Evolutionary conservation across 2,888 invertebrate genomes (phyloP).

Genomic region (Acleris sparsana): DNA sequence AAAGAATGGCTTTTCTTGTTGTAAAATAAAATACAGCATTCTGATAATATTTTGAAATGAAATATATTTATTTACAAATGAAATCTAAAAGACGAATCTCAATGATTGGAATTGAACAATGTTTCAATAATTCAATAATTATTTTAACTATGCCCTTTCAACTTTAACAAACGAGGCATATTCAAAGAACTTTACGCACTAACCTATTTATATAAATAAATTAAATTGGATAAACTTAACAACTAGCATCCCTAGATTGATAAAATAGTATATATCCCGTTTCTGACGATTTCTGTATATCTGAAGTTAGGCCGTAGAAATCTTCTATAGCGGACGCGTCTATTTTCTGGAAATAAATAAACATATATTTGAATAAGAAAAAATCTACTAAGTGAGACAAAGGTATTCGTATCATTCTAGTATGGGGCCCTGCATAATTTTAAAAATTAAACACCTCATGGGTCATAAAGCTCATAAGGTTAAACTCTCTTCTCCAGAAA

Average conservation of each 20-base stretch:
- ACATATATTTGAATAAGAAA: background rate
- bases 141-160: slow-evolving; percentile 65
- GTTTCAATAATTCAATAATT: slow-evolving; percentile 62
- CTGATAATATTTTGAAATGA: slow-evolving; percentile 61
- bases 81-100: slow-evolving; percentile 58
- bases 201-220: slow-evolving; percentile 76
- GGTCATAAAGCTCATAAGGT: too few relatives aligned
- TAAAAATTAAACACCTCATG: too few relatives aligned
- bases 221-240: slow-evolving; percentile 78
- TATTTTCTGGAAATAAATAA: slow-evolving; percentile 91
- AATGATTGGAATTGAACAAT: slow-evolving; percentile 66
- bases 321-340: slow-evolving; percentile 99
- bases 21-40: slow-evolving; percentile 18
- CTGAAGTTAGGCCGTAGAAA: slow-evolving; percentile 99
- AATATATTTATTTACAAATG: slow-evolving; percentile 73
- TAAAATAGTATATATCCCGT: slow-evolving; percentile 99
- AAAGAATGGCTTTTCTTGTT: background rate
- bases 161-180: slow-evolving; percentile 80
- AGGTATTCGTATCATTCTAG: too few relatives aligned
- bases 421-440: background rate
- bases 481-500: too few relatives aligned
- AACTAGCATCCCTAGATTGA: slow-evolving; percentile 92
- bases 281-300: slow-evolving; percentile 99
- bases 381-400: background rate
- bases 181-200: slow-evolving; percentile 66